phyloP scores from a whole-genome alignment of 2,888 invertebrate species.

The Mechanitis messenoides region DNA sequence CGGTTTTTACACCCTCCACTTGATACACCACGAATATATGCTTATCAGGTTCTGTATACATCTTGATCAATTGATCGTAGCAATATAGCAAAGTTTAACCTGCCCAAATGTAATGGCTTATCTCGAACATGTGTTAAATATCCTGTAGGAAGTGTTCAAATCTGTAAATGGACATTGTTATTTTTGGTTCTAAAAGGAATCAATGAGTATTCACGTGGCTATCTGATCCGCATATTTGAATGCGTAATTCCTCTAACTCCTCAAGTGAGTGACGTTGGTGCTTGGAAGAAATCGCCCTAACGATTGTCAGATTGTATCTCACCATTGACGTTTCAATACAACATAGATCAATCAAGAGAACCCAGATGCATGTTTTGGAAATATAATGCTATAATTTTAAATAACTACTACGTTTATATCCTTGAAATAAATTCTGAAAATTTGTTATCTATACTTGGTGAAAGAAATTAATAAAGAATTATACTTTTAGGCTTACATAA shows the following conservation, averaged over 20 bases:
- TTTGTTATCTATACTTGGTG: too few relatives aligned
- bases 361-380: constrained; percentile 14
- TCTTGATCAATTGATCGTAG: constrained; percentile 44
- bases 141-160: constrained; percentile 32
- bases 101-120: constrained; percentile 27
- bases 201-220: constrained; percentile 46
- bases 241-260: constrained; percentile 56
- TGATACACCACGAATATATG: constrained; percentile 61
- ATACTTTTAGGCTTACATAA: too few relatives aligned
- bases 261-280: constrained; percentile 45
- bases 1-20: constrained; percentile 55
- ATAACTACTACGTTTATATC: neutral
- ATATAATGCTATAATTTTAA: constrained; percentile 4
- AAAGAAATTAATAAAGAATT: too few relatives aligned
- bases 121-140: constrained; percentile 30
- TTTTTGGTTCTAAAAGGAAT: constrained; percentile 45
- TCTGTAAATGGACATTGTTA: constrained; percentile 51
- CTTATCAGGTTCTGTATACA: constrained; percentile 42
- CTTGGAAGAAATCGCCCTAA: constrained; percentile 53
- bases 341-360: constrained; percentile 54
- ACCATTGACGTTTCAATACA: constrained; percentile 72
- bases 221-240: constrained; percentile 73
- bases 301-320: constrained; percentile 67
- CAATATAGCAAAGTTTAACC: constrained; percentile 38
- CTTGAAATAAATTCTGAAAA: too few relatives aligned